These are phyloP conservation scores for Isichthys henryi DNA, from an alignment of 2,113 vertebrate species.

Conservation along the genomic window DNA sequence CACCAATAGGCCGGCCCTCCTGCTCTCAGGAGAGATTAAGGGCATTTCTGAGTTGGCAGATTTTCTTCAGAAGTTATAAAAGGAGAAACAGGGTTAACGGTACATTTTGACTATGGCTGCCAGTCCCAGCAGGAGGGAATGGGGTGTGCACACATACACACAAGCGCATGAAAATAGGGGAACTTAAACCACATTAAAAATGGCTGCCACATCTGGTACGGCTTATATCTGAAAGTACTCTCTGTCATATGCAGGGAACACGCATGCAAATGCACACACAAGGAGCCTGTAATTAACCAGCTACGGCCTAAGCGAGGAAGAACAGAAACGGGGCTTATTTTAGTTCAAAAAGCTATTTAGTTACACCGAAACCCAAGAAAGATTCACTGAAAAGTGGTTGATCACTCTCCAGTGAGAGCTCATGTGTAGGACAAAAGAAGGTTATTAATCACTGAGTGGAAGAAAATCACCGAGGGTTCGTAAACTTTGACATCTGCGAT, in stretches of 20 bases:
- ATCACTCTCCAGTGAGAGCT: neutral
- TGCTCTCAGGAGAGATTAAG: neutral
- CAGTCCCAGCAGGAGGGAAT: neutral
- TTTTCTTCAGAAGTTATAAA: neutral
- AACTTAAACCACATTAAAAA: constrained; percentile 5
- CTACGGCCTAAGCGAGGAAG: neutral
- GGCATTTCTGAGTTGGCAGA: neutral
- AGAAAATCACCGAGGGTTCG: neutral
- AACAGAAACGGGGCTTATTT: neutral
- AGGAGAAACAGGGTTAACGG: neutral
- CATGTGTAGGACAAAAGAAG: neutral
- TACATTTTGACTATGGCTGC: neutral
- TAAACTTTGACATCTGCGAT: neutral
- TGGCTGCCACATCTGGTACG: constrained; percentile 19
- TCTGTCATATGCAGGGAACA: neutral
- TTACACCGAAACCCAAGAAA: neutral
- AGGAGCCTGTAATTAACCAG: neutral
- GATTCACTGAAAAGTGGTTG: constrained; percentile 7
- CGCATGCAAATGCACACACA: neutral
- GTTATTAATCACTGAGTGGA: neutral
- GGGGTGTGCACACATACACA: neutral
- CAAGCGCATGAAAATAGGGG: neutral
- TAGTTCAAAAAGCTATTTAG: neutral
- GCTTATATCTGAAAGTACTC: constrained; percentile 12
- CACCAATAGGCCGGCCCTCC: neutral